Evolutionary conservation across 2,113 vertebrate genomes (phyloP), one percentile per base, ranked within the genome.

Genomic region (Amphiprion ocellaris): DNA sequence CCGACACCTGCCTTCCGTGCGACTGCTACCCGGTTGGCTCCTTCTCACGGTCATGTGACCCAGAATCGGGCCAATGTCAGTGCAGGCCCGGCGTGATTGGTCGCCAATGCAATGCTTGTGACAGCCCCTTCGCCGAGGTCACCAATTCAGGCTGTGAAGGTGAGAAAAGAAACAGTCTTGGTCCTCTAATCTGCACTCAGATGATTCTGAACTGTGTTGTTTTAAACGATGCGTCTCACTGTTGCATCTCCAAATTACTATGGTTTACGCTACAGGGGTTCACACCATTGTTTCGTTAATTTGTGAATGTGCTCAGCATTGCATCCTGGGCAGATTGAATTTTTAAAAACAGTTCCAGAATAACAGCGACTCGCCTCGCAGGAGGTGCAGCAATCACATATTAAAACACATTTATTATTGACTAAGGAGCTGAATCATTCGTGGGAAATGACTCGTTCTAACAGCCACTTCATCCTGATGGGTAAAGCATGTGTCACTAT

Each of bases 21-120:
- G 98, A 99, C 94, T 99, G 98, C 93, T 99, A 98, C 92, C 98
- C 98, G 0, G 95, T 98, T 79, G 98, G 98, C 84, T 99, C 98
- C 82, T 96, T 98, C 70, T 98, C 96, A 0, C 95, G 98, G 62
- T 96, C 98, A 54, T 99, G 98, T 41, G 97, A 98, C 88, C 94
- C 90, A 53, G 97, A 98, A 85, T 94, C 76, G 0, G 98, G 98
- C 47, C 96, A 96, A 77, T 99, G 98, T 92, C 96, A 96, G 88
- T 99, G 98, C 88, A 93, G 97, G 77, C 96, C 98, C 0, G 98
- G 98, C 0, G 98, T 98, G 84, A 99, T 99, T 0, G 97, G 98
- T 23, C 97, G 97, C 19, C 97, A 99, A 92, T 99, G 98, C 91
- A 99, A 99, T 83, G 82, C 91, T 67, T 99, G 98, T 2, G 98